Base-by-base conservation (phyloP, 2,797 vertebrate genomes). In the Lacerta viridis region DNA sequence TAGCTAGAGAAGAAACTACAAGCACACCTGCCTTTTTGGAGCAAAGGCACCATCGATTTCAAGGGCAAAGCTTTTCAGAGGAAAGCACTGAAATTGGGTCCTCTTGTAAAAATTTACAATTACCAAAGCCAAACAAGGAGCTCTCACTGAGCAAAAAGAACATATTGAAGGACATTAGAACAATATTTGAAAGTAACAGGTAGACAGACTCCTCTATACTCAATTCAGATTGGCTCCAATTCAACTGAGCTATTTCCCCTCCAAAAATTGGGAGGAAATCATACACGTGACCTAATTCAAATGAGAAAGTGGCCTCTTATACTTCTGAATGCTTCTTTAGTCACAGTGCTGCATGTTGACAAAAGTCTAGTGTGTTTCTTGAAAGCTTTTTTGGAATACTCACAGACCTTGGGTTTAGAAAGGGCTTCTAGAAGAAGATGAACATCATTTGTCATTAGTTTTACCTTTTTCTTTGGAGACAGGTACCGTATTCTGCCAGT, bases 321-420 rank as follows among this genome's bases (percentile, higher is more conserved):
- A 8, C 11, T 41, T 18, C 1, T n/a, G 23, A 41, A 69, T 13
- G n/a, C 55, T 8, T 50, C 4, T 29, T 41, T 77, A 41, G 18
- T 83, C 55, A 83, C 46, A 68, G 50, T 55, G 50, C 25, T 78
- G 64, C 72, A 80, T 69, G 66, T n/a, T 89, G 69, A 81, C 27
- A 76, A 69, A 25, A n/a, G 5, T 83, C n/a, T 36, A 74, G 29
- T n/a, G 10, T 59, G 6, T 20, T 4, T 36, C 55, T 76, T 27
- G 68, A 29, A 59, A 1, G 10, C 33, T 20, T 36, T 18, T 69
- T 33, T 36, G 39, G 43, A 59, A 64, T 23, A 1, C 13, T 55
- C 50, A 15, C 2, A 69, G 27, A 23, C 36, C 20, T 43, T 27
- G 41, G 5, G 20, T 5, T 29, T 33, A 20, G 81, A 59, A 75